These are phyloP conservation scores for Acrobasis repandana DNA, from an alignment of 2,888 invertebrate genomes.

Conservation along the genomic window DNA sequence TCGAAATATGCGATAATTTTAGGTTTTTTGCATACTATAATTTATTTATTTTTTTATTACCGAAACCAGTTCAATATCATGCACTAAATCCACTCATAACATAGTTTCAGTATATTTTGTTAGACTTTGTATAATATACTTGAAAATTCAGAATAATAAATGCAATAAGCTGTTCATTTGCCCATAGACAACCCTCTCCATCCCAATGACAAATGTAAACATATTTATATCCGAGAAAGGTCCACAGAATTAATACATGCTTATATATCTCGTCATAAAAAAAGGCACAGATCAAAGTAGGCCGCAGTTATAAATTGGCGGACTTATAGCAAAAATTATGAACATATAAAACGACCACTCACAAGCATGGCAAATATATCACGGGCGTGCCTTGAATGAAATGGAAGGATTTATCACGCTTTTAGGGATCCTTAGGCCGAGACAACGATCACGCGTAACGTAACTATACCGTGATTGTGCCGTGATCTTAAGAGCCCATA, in stretches of 20 bases:
- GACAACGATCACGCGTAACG: neutral
- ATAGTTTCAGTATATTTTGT: no score
- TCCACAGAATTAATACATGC: conserved; percentile 9
- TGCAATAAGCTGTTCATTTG: neutral
- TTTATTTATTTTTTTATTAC: no score
- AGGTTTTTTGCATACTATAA: no score
- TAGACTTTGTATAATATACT: no score
- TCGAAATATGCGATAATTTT: no score
- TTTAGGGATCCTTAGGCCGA: conserved; percentile 8
- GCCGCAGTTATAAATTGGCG: conserved; percentile 4
- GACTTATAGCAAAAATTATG: conserved; percentile 19
- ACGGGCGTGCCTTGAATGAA: conserved; percentile 24
- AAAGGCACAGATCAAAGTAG: neutral
- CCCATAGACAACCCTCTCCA: neutral
- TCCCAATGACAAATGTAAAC: conserved; percentile 8
- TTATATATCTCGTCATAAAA: conserved; percentile 11
- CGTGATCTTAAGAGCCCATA: no score
- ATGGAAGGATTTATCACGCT: conserved; percentile 17
- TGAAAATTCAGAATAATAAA: neutral
- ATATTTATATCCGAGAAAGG: neutral
- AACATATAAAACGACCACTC: conserved; percentile 6
- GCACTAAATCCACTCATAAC: neutral
- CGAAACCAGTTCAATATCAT: no score
- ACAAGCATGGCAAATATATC: conserved; percentile 21
- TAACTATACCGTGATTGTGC: no score